Conservation (phyloP, 2,797 vertebrate species). For the Bovichtus variegatus region DNA sequence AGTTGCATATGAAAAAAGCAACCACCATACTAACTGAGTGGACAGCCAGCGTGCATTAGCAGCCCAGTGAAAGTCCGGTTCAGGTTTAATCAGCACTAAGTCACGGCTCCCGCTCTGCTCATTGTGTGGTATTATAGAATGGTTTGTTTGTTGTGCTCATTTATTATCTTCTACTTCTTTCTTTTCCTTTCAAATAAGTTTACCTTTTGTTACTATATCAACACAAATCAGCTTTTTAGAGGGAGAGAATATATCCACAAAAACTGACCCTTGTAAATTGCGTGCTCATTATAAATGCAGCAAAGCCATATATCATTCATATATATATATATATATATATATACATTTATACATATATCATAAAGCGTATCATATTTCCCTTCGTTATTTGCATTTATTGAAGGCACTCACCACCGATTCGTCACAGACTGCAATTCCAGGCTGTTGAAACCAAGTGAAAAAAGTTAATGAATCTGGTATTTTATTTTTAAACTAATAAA, state of each 20-base stretch:
- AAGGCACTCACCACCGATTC: constrained; percentile 20
- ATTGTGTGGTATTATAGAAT: background rate
- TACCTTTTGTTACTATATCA: background rate
- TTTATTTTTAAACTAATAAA: background rate
- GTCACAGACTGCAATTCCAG: background rate
- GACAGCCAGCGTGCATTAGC: background rate
- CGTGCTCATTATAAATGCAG: background rate
- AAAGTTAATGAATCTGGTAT: background rate
- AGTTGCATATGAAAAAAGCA: background rate
- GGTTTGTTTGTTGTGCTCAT: background rate
- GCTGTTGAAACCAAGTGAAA: background rate
- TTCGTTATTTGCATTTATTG: constrained; percentile 18
- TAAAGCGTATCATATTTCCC: background rate
- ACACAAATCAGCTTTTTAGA: background rate
- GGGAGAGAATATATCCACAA: background rate
- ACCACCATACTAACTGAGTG: background rate
- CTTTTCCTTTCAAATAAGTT: background rate
- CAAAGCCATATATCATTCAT: background rate
- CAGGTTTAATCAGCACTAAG: background rate
- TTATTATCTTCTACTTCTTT: background rate
- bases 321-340: too few species aligned
- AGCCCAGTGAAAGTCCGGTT: background rate
- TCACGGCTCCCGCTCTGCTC: background rate
- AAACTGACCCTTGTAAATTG: background rate
- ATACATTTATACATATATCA: too few species aligned